Percentiles rank a stretch among this genome's conserved stretches.
phyloP scores from a whole-genome alignment of 1,140 invertebrate genomes.

The Drosophila mauritiana region DNA sequence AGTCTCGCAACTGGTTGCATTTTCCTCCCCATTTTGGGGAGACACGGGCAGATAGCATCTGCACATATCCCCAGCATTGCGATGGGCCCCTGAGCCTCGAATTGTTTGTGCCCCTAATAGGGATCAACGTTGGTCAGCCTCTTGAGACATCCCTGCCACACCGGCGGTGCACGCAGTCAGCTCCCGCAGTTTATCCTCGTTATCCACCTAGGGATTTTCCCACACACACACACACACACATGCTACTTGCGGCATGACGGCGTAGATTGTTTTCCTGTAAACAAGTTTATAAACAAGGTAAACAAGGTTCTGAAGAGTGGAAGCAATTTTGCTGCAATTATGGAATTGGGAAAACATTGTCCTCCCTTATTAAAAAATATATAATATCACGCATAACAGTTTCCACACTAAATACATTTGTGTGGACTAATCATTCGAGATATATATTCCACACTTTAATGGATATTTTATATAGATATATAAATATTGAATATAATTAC shows the following conservation, averaged over 20 bases:
- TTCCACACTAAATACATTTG: no score
- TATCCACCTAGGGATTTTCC: constrained; percentile 28
- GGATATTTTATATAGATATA: no score
- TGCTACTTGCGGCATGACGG: constrained; percentile 19
- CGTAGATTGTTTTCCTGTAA: constrained; percentile 28
- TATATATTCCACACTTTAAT: no score
- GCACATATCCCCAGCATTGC: constrained; percentile 66
- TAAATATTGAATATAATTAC: no score
- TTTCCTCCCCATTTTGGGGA: constrained; percentile 19
- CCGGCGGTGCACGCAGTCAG: constrained; percentile 45
- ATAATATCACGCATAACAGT: no score
- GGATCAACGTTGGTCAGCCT: constrained; percentile 79
- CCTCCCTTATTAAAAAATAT: not conserved
- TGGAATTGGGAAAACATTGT: no score
- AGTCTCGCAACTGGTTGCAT: constrained; percentile 68
- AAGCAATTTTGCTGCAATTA: constrained; percentile 2
- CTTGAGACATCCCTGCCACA: constrained; percentile 59
- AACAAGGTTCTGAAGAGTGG: constrained; percentile 13
- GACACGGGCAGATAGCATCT: constrained; percentile 66
- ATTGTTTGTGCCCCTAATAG: constrained; percentile 80
- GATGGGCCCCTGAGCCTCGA: constrained; percentile 47
- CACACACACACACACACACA: constrained; percentile 11
- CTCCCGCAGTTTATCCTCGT: constrained; percentile 49
- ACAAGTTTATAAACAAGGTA: constrained; percentile 24
- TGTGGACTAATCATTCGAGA: no score